Percentiles rank a stretch among this genome's conserved stretches.
Evolutionary conservation across 2,888 invertebrate genomes (phyloP).

Genomic region (Platycheirus rosarum): DNA sequence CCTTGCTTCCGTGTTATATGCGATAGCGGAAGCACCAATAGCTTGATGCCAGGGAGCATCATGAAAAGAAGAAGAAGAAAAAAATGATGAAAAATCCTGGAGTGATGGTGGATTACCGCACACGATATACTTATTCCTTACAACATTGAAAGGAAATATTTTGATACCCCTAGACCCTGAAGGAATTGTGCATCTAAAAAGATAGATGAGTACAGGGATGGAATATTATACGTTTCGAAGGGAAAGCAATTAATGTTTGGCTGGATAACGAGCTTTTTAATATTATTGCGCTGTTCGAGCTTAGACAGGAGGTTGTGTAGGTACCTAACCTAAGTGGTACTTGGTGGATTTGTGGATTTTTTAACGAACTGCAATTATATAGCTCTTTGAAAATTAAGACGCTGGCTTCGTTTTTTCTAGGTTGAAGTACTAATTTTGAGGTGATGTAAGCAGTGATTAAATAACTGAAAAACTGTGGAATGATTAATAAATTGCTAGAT

Average conservation of each 20-base stretch:
- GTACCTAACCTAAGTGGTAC: too few relatives aligned
- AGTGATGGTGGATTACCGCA: slow-evolving; percentile 47
- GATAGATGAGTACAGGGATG: slow-evolving; percentile 31
- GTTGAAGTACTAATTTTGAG: too few relatives aligned
- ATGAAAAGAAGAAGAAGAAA: slow-evolving; percentile 1
- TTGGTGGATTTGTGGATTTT: too few relatives aligned
- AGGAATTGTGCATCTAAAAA: slow-evolving; percentile 41
- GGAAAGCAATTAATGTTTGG: slow-evolving; percentile 58
- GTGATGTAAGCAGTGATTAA: too few relatives aligned
- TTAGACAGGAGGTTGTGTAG: too few relatives aligned
- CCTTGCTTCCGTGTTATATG: slow-evolving; percentile 57
- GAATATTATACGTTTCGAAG: slow-evolving; percentile 37
- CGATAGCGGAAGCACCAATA: slow-evolving; percentile 38
- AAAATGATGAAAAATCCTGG: slow-evolving; percentile 17
- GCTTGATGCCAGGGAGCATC: slow-evolving; percentile 34
- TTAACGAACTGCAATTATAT: too few relatives aligned
- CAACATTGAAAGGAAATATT: slow-evolving; percentile 50
- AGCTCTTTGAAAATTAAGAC: too few relatives aligned
- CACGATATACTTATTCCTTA: slow-evolving; percentile 14
- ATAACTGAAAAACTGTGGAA: too few relatives aligned
- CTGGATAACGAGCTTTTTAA: slow-evolving; percentile 34
- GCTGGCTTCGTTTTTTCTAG: too few relatives aligned
- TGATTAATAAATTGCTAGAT: too few relatives aligned
- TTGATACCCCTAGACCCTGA: slow-evolving; percentile 61
- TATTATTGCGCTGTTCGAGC: slow-evolving; percentile 11